phyloP scores from a whole-genome alignment of 2,113 vertebrate species.

The Oophaga pumilio region DNA sequence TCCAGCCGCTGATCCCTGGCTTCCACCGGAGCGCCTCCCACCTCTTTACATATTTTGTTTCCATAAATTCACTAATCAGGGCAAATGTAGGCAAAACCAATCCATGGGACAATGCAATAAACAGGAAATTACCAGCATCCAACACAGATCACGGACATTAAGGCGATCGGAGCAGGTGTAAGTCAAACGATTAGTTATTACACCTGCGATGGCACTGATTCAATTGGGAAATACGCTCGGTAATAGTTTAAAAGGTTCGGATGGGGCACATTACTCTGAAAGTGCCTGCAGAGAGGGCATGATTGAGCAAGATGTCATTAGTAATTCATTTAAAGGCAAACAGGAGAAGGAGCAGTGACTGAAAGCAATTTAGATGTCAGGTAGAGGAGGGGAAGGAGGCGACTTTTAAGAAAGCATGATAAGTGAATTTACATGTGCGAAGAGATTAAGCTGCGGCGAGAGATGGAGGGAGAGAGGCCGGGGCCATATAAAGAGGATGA shows the following conservation, averaged over 20 bases:
- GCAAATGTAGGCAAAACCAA: conserved; percentile 83
- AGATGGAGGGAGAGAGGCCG: background rate
- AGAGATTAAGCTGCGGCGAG: conserved; percentile 57
- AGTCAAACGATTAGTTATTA: conserved; percentile 98
- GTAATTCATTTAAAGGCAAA: conserved; percentile 99
- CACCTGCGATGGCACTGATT: conserved; percentile 99
- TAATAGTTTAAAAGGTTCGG: conserved; percentile 99
- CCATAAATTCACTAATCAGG: conserved; percentile 85
- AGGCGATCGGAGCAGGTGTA: conserved; percentile 91
- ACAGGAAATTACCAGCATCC: conserved; percentile 96
- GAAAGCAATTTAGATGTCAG: conserved; percentile 93
- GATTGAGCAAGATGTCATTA: conserved; percentile 95
- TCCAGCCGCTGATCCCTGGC: no score
- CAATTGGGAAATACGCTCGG: conserved; percentile 99
- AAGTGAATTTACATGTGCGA: conserved; percentile 75
- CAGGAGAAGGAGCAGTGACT: conserved; percentile 92
- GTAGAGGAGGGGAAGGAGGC: conserved; percentile 82
- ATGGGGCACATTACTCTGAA: conserved; percentile 97
- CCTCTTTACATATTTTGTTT: conserved; percentile 76
- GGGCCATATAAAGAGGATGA: background rate
- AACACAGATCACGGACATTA: conserved; percentile 84
- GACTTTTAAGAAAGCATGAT: conserved; percentile 83
- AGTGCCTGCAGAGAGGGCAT: conserved; percentile 96
- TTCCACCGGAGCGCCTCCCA: background rate
- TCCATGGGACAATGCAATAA: conserved; percentile 93